These are phyloP conservation scores for Alloplasta piceator DNA, from an alignment of 2,888 invertebrate genomes.

Conservation along the genomic window DNA sequence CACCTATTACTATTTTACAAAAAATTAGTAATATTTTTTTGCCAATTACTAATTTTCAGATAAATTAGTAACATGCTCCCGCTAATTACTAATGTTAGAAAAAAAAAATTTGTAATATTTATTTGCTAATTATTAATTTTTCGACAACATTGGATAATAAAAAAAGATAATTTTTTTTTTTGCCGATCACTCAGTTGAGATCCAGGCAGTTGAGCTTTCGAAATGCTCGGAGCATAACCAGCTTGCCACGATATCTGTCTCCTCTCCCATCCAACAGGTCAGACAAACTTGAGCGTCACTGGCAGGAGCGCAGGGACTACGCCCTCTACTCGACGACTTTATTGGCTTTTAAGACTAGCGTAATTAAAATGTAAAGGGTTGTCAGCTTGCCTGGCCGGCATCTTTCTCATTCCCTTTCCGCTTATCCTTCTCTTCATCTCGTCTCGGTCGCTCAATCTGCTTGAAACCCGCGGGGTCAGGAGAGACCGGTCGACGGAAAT, in stretches of 20 bases:
- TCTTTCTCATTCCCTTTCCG: slow-evolving; percentile 29
- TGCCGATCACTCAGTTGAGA: too few relatives aligned
- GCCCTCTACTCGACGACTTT: slow-evolving; percentile 72
- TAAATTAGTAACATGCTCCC: too few relatives aligned
- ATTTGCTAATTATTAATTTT: too few relatives aligned
- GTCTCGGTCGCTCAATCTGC: slow-evolving; percentile 62
- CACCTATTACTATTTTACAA: too few relatives aligned
- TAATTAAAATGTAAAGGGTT: slow-evolving; percentile 81
- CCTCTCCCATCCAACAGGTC: slow-evolving; percentile 53
- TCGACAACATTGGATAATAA: too few relatives aligned
- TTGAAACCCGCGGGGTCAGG: slow-evolving; percentile 39
- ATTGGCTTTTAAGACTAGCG: slow-evolving; percentile 80
- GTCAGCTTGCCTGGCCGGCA: slow-evolving; percentile 70
- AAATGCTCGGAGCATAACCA: slow-evolving; percentile 19
- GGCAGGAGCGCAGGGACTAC: slow-evolving; percentile 63
- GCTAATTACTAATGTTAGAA: too few relatives aligned
- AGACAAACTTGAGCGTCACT: slow-evolving; percentile 70
- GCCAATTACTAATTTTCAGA: too few relatives aligned
- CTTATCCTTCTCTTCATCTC: slow-evolving; percentile 8
- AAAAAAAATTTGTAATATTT: too few relatives aligned
- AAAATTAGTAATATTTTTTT: too few relatives aligned
- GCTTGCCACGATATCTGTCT: slow-evolving; percentile 29
- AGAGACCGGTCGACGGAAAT: slow-evolving; percentile 42
- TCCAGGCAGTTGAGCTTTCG: slow-evolving; percentile 9
- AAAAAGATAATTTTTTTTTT: too few relatives aligned